Conservation (phyloP, 2,113 vertebrate species). For the Crypturellus undulatus region DNA sequence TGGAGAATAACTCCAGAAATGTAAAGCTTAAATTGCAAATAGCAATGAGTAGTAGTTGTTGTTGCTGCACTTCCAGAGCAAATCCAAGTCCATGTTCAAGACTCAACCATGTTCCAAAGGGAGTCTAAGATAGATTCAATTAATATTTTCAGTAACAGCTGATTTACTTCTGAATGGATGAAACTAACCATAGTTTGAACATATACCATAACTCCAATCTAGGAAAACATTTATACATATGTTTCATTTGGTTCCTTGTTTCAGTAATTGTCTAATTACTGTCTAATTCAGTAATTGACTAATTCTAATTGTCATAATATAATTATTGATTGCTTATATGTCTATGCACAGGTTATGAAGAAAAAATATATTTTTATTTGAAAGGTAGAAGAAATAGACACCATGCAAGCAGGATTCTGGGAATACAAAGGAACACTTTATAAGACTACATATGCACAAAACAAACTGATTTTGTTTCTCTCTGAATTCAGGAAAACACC, state of each 20-base stretch:
- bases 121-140: slow-evolving; percentile 45
- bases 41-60: neutral
- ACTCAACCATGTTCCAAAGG: slow-evolving; percentile 59
- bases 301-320: neutral
- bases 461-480: neutral
- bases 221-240: neutral
- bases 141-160: slow-evolving; percentile 52
- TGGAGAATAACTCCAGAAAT: slow-evolving; percentile 30
- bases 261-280: no score
- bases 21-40: slow-evolving; percentile 28
- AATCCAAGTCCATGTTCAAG: slow-evolving; percentile 41
- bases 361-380: neutral
- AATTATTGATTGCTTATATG: neutral
- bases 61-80: neutral
- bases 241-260: neutral
- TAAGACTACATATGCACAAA: neutral
- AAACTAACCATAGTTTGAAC: neutral
- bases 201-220: neutral
- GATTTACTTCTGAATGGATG: slow-evolving; percentile 40
- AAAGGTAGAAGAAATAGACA: neutral
- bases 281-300: no score
- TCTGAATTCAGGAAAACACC: neutral
- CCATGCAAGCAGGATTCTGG: neutral
- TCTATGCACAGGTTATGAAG: neutral
- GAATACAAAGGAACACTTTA: neutral